Evolutionary conservation across 2,113 vertebrate genomes (phyloP).

Genomic region (Odocoileus hemionus): DNA sequence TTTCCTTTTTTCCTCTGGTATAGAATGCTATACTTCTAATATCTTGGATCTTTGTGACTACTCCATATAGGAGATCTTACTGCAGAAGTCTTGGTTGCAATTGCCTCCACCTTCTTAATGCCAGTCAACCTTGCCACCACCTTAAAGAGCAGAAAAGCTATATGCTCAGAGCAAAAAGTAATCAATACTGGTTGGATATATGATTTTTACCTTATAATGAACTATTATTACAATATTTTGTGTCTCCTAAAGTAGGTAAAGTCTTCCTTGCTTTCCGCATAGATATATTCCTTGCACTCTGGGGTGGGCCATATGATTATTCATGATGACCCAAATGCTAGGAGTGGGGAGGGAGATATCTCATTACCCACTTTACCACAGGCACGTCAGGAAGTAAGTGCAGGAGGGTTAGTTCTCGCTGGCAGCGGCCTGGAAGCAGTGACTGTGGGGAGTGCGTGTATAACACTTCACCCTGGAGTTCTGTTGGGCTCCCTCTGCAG

Average conservation of each 20-base stretch:
- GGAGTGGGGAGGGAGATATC: no score
- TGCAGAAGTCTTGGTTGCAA: background rate
- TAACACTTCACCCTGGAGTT: background rate
- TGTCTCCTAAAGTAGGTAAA: background rate
- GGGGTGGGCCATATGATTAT: background rate
- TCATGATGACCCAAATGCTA: background rate
- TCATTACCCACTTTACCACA: background rate
- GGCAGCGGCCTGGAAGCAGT: background rate
- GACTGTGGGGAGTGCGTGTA: background rate
- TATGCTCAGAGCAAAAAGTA: background rate
- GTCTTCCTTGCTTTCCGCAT: background rate
- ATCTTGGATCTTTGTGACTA: background rate
- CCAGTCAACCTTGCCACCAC: background rate
- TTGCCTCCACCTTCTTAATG: background rate
- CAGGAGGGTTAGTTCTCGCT: background rate
- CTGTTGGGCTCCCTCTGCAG: background rate
- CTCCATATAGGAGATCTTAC: background rate
- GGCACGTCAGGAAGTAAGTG: background rate
- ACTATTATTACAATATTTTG: background rate
- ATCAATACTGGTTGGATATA: background rate
- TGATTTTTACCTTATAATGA: background rate
- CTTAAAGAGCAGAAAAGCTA: background rate
- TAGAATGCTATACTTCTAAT: background rate
- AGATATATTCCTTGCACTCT: background rate
- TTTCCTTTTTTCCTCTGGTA: background rate